These are phyloP conservation scores for Napeogenes inachia DNA, from an alignment of 2,888 invertebrate genomes.

Conservation along the genomic window DNA sequence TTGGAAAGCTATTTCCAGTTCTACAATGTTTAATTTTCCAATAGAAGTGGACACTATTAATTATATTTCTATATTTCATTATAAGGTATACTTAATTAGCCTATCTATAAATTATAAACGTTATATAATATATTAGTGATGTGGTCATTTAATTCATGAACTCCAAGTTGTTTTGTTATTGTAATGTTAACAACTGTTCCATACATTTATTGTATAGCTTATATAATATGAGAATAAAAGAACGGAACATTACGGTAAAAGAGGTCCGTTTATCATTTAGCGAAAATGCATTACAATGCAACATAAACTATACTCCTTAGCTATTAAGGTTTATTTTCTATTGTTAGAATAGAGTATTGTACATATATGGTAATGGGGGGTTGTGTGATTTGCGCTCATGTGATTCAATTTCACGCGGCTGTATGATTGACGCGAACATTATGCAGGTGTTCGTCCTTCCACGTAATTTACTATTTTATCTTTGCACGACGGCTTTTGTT, in stretches of 20 bases:
- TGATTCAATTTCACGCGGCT: slow-evolving; percentile 71
- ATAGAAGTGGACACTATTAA: neutral
- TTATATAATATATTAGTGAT: neutral
- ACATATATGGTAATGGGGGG: slow-evolving; percentile 53
- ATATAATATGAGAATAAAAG: slow-evolving; percentile 22
- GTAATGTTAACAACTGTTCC: neutral
- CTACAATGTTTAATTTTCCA: neutral
- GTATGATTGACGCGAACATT: slow-evolving; percentile 69
- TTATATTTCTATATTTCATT: too few species aligned
- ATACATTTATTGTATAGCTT: slow-evolving; percentile 5
- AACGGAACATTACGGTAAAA: slow-evolving; percentile 39
- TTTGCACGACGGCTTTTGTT: slow-evolving; percentile 34
- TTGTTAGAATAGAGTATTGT: slow-evolving; percentile 38
- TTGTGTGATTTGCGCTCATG: slow-evolving; percentile 70
- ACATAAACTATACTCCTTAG: slow-evolving; percentile 32
- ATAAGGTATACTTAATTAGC: too few species aligned
- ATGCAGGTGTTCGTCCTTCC: slow-evolving; percentile 54
- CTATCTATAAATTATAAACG: too few species aligned
- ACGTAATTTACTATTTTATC: slow-evolving; percentile 62
- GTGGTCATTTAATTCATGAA: neutral
- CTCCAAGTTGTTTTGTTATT: neutral
- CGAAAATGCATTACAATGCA: slow-evolving; percentile 16
- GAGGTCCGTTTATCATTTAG: slow-evolving; percentile 43
- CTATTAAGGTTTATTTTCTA: slow-evolving; percentile 36
- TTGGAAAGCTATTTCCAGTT: neutral